Evolutionary conservation across 53 echinoderm and acorn worm species (phyloP).

Genomic region (Holothuria leucospilota): DNA sequence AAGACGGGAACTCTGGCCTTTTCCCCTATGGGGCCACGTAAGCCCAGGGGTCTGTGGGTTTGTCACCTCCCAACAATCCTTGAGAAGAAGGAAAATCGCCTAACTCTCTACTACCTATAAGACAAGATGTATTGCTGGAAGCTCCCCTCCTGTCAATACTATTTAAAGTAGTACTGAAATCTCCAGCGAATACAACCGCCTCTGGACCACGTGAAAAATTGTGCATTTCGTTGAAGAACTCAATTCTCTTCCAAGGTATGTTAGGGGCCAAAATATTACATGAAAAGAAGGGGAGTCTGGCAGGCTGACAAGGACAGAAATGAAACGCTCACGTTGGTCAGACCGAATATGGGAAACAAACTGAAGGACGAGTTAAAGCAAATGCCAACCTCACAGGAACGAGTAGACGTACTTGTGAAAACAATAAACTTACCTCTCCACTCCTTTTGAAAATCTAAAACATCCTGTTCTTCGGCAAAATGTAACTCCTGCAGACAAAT

Average conservation of each 20-base stretch:
- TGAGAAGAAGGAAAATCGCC: background rate
- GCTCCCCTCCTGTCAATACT: background rate
- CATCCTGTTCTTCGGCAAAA: background rate
- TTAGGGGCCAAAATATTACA: slow-evolving; percentile 55
- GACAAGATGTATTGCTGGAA: background rate
- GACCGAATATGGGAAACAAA: background rate
- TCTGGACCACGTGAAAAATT: background rate
- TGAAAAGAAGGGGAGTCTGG: background rate
- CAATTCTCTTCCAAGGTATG: slow-evolving; percentile 5
- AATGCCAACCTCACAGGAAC: slow-evolving; percentile 39
- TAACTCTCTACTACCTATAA: background rate
- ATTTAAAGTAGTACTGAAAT: slow-evolving; percentile 61
- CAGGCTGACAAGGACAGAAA: slow-evolving; percentile 12
- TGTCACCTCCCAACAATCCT: background rate
- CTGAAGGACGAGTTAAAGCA: background rate
- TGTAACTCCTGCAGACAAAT: slow-evolving; percentile 41
- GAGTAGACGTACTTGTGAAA: background rate
- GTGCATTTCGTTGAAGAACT: slow-evolving; percentile 29
- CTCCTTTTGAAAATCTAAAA: background rate
- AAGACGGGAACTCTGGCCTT: slow-evolving; percentile 3
- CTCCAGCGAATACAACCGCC: slow-evolving; percentile 45
- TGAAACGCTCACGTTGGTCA: slow-evolving; percentile 11
- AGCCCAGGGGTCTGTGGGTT: background rate
- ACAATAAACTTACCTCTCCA: slow-evolving; percentile 16
- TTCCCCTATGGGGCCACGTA: background rate